A percentile compares a stretch with the other conserved stretches of the same genome.
Conservation (phyloP, 2,797 vertebrate species). For the Selene dorsalis region DNA sequence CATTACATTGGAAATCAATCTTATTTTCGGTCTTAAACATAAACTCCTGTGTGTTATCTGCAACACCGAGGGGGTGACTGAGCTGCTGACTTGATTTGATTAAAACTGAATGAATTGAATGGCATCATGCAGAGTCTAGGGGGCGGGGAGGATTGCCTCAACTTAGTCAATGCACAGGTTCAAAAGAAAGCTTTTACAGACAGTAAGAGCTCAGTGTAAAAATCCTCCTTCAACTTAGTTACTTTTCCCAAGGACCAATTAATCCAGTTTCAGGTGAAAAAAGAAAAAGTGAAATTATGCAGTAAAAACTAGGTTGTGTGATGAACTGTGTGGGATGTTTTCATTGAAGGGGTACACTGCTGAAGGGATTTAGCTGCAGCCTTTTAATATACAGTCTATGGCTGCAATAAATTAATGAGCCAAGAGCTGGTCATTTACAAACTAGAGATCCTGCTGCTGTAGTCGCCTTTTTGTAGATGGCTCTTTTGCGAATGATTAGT, state of each 20-base stretch:
- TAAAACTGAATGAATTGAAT: slow-evolving; percentile 44
- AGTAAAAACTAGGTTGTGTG: background rate
- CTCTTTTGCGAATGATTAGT: background rate
- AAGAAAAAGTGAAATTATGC: background rate
- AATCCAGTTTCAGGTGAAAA: background rate
- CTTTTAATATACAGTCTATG: too few species aligned
- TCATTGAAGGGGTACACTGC: background rate
- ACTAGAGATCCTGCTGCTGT: background rate
- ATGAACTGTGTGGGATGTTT: background rate
- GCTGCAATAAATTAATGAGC: background rate
- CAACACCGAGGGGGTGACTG: slow-evolving; percentile 52
- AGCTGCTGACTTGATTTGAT: slow-evolving; percentile 57
- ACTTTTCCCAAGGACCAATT: background rate
- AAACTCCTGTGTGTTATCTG: slow-evolving; percentile 46
- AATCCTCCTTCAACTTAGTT: slow-evolving; percentile 4
- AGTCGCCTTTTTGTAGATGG: background rate
- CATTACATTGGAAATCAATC: slow-evolving; percentile 19
- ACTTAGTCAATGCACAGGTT: slow-evolving; percentile 37
- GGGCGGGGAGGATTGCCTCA: slow-evolving; percentile 47
- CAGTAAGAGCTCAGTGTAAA: background rate
- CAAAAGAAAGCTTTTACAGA: slow-evolving; percentile 40
- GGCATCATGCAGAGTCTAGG: slow-evolving; percentile 58
- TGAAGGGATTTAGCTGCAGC: background rate
- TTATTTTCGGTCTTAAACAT: slow-evolving; percentile 31
- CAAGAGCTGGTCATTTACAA: background rate